Base-by-base conservation (phyloP, 2,888 invertebrate species). In the Cancer borealis region DNA sequence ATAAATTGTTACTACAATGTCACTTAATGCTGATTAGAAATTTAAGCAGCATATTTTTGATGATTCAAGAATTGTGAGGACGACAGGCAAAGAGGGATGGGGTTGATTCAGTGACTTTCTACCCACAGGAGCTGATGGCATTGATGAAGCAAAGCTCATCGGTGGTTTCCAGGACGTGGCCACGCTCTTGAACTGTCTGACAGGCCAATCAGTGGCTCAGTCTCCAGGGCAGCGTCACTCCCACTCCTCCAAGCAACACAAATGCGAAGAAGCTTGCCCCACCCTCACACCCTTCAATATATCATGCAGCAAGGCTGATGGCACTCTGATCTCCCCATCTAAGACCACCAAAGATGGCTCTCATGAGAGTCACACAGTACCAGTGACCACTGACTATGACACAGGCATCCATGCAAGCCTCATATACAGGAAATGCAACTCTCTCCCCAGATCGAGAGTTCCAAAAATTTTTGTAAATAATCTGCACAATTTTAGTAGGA, bases 151-250 rank as follows among this genome's bases (percentile, higher is more conserved):
- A 49, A 46, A 84, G 17, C 73, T 95, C 21, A 79, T 95, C 17
- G 94, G 93, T 21, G 95, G 95, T n/a, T 95, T 95, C 73, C 95
- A 94, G 88, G 95, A 95, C 26, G 95, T 95, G 14, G 95, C 95
- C 6, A 45, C 93, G 12, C 92, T 95, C 73, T 93, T 95, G 26
- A 95, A 95, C 91, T 95, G 95, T 79, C 95, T 95, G 49, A 49
- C 66, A 26, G 92, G 90, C 6, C 92, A 94, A 60, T 79, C 90
- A 21, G 12, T 54, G 12, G 8, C 60, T 3, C 54, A 84, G 45
- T 94, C 94, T 21, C 92, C 94, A 17, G 45, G 54, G 66, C 47
- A 17, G 17, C 88, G 66, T 45, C 66, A 88, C 1, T 66, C n/a
- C n/a, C 45, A 73, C 54, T 4, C 54, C 47, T 60, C 60, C 60